Conservation (phyloP, 2,797 vertebrate genomes). For the Crypturellus tataupa region DNA sequence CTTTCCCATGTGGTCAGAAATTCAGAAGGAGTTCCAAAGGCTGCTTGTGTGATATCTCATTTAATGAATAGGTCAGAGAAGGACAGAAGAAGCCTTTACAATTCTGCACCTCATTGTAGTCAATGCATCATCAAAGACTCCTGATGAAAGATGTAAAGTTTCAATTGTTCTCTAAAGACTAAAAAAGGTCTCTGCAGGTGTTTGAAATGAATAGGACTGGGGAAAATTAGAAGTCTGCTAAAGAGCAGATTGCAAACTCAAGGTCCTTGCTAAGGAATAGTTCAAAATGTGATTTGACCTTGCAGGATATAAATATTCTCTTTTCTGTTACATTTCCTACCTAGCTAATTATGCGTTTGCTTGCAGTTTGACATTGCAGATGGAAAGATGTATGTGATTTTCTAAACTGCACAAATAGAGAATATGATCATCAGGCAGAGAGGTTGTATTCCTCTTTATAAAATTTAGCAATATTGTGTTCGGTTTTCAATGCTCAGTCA, state of each 20-base stretch:
- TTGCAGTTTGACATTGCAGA: conserved; percentile 13
- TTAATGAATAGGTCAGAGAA: conserved; percentile 38
- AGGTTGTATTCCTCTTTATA: conserved; percentile 2
- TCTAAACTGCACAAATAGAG: conserved; percentile 10
- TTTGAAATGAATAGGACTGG: conserved; percentile 43
- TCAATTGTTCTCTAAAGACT: conserved; percentile 47
- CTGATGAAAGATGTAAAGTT: conserved; percentile 28
- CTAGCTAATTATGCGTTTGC: conserved; percentile 40
- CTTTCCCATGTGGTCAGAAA: conserved; percentile 24
- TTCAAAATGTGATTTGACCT: conserved; percentile 37
- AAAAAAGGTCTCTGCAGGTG: conserved; percentile 40
- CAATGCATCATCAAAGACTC: conserved; percentile 9
- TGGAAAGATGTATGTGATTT: conserved; percentile 20
- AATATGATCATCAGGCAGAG: not conserved
- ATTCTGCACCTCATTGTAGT: conserved; percentile 33
- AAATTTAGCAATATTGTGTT: not conserved
- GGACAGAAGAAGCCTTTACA: conserved; percentile 39
- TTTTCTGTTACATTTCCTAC: conserved; percentile 31
- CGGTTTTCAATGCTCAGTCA: not conserved
- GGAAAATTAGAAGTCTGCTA: not conserved
- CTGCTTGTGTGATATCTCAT: conserved; percentile 16
- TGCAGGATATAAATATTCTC: conserved; percentile 41
- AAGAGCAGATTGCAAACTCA: conserved; percentile 24
- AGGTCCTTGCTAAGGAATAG: not conserved
- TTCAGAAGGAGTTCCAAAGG: conserved; percentile 47